Conservation (phyloP, 2,888 invertebrate genomes). For the Pediacus dermestoides region DNA sequence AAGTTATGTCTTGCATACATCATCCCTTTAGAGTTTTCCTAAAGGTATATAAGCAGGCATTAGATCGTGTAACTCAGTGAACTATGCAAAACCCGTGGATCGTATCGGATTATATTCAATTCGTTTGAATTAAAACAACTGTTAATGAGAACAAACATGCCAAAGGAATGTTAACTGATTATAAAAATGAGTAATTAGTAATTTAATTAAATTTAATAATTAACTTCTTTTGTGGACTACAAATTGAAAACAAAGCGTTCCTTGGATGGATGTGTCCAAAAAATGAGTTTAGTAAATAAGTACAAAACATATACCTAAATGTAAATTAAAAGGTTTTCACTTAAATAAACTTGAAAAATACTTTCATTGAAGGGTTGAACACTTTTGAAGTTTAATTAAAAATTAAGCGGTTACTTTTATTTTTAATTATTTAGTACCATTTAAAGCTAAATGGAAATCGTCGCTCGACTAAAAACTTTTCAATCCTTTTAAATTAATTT, state of each 20-base stretch:
- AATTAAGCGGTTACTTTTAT: slow-evolving; percentile 1
- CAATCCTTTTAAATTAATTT: slow-evolving; percentile 1
- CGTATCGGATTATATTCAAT: background rate
- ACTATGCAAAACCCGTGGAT: background rate
- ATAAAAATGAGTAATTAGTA: too few species aligned
- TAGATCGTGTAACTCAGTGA: slow-evolving; percentile 1
- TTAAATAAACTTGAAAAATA: slow-evolving; percentile 1
- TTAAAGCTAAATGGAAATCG: slow-evolving; percentile 1
- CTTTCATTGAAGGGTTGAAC: slow-evolving; percentile 1
- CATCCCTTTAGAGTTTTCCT: slow-evolving; percentile 6
- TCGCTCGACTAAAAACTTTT: slow-evolving; percentile 2
- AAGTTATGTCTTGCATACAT: slow-evolving; percentile 6
- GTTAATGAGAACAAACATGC: background rate
- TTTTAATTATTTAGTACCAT: slow-evolving; percentile 1
- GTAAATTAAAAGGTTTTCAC: slow-evolving; percentile 2
- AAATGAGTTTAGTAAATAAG: too few species aligned
- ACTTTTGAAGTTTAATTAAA: slow-evolving; percentile 1
- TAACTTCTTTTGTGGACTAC: too few species aligned
- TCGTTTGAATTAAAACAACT: background rate
- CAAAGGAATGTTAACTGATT: too few species aligned
- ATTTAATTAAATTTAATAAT: too few species aligned
- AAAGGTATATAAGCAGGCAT: background rate
- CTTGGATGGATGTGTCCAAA: too few species aligned
- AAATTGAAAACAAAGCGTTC: too few species aligned
- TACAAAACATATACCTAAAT: background rate